Percentiles rank a stretch among this genome's conserved stretches.
Conservation (phyloP, 2,797 vertebrate genomes). For the Chelidonichthys spinosus region DNA sequence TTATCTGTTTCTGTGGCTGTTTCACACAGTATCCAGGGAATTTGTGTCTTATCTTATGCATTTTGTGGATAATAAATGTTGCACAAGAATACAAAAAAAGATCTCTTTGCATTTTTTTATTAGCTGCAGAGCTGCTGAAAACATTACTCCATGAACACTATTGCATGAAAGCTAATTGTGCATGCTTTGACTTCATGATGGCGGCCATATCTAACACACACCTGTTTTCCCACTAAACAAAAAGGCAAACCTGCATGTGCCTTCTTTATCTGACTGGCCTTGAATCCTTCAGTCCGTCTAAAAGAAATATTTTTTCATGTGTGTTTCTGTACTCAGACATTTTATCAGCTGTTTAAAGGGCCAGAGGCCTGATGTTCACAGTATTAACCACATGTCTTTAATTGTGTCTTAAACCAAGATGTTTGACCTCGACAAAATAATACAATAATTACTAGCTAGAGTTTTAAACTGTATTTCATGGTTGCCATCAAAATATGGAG, state of each 20-base stretch:
- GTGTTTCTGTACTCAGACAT: conserved; percentile 1
- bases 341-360: conserved; percentile 15
- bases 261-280: conserved; percentile 47
- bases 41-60: background rate
- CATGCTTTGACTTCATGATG: background rate
- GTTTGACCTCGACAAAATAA: too few species aligned
- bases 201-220: conserved; percentile 25
- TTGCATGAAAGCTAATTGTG: background rate
- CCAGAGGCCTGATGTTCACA: conserved; percentile 2
- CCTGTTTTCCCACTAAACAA: conserved; percentile 46
- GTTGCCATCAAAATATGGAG: too few species aligned
- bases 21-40: conserved; percentile 28
- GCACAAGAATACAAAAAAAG: background rate
- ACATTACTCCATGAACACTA: background rate
- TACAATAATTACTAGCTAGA: too few species aligned
- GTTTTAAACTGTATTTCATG: too few species aligned
- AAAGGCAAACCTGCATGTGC: background rate
- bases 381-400: too few species aligned
- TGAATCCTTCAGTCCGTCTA: conserved; percentile 43
- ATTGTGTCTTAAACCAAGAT: too few species aligned
- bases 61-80: background rate
- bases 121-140: background rate
- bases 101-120: background rate
- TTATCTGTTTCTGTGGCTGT: conserved; percentile 25
- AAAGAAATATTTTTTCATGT: conserved; percentile 16